Evolutionary conservation across 2,888 invertebrate species (phyloP).

Genomic region (Stramonita haemastoma): DNA sequence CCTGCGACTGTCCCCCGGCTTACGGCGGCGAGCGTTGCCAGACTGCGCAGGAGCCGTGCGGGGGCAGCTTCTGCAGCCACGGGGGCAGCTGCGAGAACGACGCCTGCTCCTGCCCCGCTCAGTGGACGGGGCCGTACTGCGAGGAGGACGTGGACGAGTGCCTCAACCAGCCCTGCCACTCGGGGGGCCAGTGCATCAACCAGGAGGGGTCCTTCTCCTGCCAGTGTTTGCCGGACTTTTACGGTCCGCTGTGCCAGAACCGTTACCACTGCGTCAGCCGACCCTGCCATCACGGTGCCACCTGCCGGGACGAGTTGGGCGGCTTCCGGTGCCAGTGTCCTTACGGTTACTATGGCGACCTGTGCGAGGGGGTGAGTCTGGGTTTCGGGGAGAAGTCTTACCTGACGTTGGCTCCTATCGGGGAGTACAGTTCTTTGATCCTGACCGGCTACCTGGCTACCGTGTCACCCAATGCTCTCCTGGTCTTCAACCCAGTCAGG

Average conservation of each 20-base stretch:
- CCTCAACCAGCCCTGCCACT: conserved; percentile 90
- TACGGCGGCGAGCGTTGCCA: conserved; percentile 95
- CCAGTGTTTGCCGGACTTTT: conserved; percentile 64
- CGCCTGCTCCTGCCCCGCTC: conserved; percentile 62
- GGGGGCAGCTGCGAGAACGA: conserved; percentile 86
- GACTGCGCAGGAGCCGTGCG: conserved; percentile 89
- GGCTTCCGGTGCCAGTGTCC: conserved; percentile 89
- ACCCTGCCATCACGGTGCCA: conserved; percentile 68
- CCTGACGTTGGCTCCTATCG: conserved; percentile 91
- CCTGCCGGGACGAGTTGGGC: conserved; percentile 78
- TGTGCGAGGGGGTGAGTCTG: conserved; percentile 92
- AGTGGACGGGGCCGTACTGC: conserved; percentile 69
- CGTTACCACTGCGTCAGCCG: conserved; percentile 61
- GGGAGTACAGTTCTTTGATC: conserved; percentile 90
- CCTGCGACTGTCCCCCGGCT: conserved; percentile 92
- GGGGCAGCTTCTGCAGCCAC: conserved; percentile 93
- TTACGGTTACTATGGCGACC: conserved; percentile 90
- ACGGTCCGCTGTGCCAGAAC: conserved; percentile 66
- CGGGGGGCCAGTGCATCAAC: conserved; percentile 86
- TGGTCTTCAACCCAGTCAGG: conserved; percentile 92
- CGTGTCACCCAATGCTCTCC: conserved; percentile 88
- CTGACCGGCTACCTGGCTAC: conserved; percentile 93
- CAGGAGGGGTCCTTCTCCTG: conserved; percentile 65
- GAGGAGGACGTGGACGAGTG: conserved; percentile 80
- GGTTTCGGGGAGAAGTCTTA: conserved; percentile 93